Conservation (phyloP, 2,888 invertebrate genomes). For the Phengaris alcon region DNA sequence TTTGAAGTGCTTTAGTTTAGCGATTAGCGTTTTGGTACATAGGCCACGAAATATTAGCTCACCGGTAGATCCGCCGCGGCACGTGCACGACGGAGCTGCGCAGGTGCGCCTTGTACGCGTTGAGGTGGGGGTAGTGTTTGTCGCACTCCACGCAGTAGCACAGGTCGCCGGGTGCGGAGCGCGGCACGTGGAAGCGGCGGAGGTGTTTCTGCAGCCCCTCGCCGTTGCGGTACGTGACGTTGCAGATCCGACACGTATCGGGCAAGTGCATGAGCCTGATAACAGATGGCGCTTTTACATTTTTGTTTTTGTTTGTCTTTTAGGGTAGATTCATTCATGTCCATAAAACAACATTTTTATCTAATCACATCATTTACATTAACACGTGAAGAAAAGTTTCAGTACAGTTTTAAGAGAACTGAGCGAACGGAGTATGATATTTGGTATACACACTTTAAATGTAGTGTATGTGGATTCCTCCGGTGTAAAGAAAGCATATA, state of each 20-base stretch:
- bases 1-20: too few relatives aligned
- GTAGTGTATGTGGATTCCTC: too few relatives aligned
- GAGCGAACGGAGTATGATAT: too few relatives aligned
- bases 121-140: conserved; percentile 48
- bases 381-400: too few relatives aligned
- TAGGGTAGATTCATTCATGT: too few relatives aligned
- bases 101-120: conserved; percentile 53
- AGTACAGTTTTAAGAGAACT: too few relatives aligned
- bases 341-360: too few relatives aligned
- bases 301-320: too few relatives aligned
- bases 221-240: conserved; percentile 40
- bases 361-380: too few relatives aligned
- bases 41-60: conserved; percentile 27
- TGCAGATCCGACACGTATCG: conserved; percentile 45
- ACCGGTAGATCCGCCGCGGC: conserved; percentile 46
- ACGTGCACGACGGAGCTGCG: conserved; percentile 49
- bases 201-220: conserved; percentile 42
- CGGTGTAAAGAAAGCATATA: too few relatives aligned
- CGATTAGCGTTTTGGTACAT: too few relatives aligned
- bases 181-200: conserved; percentile 42
- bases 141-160: conserved; percentile 65
- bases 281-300: not conserved
- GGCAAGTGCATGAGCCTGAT: conserved; percentile 50
- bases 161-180: conserved; percentile 42
- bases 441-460: too few relatives aligned